Base-by-base conservation (phyloP, 2,113 vertebrate genomes). In the Dendropsophus ebraccatus region DNA sequence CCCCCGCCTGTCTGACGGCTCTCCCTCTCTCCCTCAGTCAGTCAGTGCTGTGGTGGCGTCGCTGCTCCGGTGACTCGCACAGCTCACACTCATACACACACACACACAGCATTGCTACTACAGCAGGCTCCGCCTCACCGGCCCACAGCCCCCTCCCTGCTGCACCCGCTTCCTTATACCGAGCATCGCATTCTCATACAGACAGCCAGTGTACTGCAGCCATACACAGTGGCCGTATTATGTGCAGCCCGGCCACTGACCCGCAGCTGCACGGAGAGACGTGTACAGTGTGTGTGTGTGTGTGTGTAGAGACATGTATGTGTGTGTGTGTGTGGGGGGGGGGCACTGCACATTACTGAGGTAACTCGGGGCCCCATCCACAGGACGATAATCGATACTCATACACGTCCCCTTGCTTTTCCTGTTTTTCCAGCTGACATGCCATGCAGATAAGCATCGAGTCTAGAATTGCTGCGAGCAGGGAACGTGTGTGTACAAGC, bases 141-240 rank as follows among this genome's bases (percentile, higher is more conserved):
- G 58, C 54, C 54, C 73, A 2, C 2, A 72, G 14, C 67, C 54
- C 70, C 82, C 82, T 84, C 82, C 82, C 54, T 84, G 65, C 25
- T 37, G 25, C 35, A n/a, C 52, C 49, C 13, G 81, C 50, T 75
- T 83, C 82, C 82, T 84, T 58, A n/a, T 56, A 56, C 52, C 49
- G 30, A 69, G 17, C 45, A 50, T 50, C 49, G 7, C 65, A 82
- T 82, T 82, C 81, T 70, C 60, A 82, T 72, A 82, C 81, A 82
- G 81, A 35, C 7, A 82, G 65, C 49, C 80, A 45, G 77, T 62
- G 77, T 79, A n/a, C 54, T 80, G 73, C 73, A 76, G 73, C 30
- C 49, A 76, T 30, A 75, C 8, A n/a, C n/a, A n/a, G n/a, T n/a
- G n/a, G n/a, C n/a, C n/a, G n/a, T n/a, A n/a, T n/a, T n/a, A n/a